phyloP scores from a whole-genome alignment of 2,888 invertebrate species.

The Acholoe squamosa region DNA sequence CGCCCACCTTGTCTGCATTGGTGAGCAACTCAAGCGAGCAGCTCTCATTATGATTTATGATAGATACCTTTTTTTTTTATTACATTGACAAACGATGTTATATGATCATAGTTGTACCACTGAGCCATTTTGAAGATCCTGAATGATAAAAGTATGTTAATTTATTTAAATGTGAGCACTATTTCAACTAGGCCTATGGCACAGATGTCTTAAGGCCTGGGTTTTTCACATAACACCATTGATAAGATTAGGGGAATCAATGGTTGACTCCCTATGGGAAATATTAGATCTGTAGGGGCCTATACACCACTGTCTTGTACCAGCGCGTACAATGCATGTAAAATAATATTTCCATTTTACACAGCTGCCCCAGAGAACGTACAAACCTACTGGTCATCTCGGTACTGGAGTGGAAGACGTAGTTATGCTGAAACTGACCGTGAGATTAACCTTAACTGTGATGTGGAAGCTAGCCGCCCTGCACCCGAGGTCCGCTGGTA shows the following conservation, averaged over 20 bases:
- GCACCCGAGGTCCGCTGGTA: constrained; percentile 29
- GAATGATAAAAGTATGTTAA: too few species aligned
- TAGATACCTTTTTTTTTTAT: too few species aligned
- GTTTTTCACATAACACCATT: too few species aligned
- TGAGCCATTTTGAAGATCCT: too few species aligned
- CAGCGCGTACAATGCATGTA: neutral
- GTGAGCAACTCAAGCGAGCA: neutral
- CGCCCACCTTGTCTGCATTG: constrained; percentile 33
- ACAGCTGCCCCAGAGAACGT: constrained; percentile 31
- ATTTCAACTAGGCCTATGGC: too few species aligned
- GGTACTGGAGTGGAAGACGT: neutral
- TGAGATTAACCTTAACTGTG: constrained; percentile 35
- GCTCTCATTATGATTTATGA: neutral
- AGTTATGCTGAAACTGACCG: neutral
- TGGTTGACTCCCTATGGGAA: too few species aligned
- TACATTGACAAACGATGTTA: too few species aligned
- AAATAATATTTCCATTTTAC: neutral
- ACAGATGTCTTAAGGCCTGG: too few species aligned
- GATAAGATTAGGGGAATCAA: too few species aligned
- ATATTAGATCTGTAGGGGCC: neutral
- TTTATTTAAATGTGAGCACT: too few species aligned
- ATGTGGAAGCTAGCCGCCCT: constrained; percentile 32
- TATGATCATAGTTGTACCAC: too few species aligned
- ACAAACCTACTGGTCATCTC: neutral
- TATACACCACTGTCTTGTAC: neutral